Base-by-base conservation (phyloP, 2,113 vertebrate species). In the Callipepla squamata region DNA sequence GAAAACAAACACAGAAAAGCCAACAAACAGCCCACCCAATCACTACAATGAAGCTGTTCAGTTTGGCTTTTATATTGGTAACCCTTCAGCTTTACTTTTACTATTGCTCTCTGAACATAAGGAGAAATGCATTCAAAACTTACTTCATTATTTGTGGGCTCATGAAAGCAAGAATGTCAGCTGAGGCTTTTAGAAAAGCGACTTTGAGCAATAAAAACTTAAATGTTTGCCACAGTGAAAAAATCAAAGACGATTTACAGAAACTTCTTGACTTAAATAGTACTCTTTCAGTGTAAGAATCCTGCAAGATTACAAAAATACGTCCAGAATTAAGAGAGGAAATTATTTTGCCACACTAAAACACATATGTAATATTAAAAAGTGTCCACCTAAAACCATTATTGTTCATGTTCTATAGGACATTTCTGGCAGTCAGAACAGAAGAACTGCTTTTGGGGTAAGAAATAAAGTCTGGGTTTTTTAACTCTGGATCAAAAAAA, bases 111-210 rank as follows among this genome's bases (percentile, higher is more conserved):
- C 32, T 23, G 38, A 89, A 63, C 6, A 65, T n/a, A 76, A 93
- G 34, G 22, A 42, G 10, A 76, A 79, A 44, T 6, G 73, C 13
- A 77, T 85, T 48, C 48, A 40, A 42, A 87, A 94, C 96, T 96
- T 95, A 97, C 94, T 96, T 97, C 87, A 96, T 96, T 89, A 97
- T 93, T 59, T 96, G 91, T 58, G 96, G 94, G 72, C 93, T 96
- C 72, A 61, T 59, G 69, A 97, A 98, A 63, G 93, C 80, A 48
- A 98, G 81, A 85, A 96, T 42, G 74, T 97, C 96, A 91, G 78
- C 91, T 47, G 91, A 38, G 61, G 95, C 87, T 97, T 97, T 97
- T 83, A 98, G 89, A 85, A 98, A 87, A 69, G 93, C 92, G 80
- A 95, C 80, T 74, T 96, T 92, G 84, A 97, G 89, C n/a, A 97